Base-by-base conservation (phyloP, 23 tunicate genomes). In the Ciona savignyi region DNA sequence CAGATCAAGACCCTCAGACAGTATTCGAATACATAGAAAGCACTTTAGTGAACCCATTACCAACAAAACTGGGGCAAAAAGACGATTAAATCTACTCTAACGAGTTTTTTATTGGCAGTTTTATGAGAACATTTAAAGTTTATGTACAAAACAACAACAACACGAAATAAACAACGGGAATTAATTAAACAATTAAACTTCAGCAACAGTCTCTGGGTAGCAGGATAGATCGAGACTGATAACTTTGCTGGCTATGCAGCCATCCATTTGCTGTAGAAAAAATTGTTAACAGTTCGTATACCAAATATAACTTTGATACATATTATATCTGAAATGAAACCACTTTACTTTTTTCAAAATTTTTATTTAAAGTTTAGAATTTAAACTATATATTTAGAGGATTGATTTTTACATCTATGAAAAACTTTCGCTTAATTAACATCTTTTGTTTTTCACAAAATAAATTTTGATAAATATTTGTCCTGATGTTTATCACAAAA, bases 1-100 rank as follows among this genome's bases (percentile, higher is more conserved):
- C 98, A 0, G 98, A 93, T 63, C 98, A 93, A 65, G 98, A 93
- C 62, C 88, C 88, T n/a, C 85, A 81, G 70, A 93, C 93, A 0
- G 93, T 93, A 26, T 78, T 93, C 62, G 98, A 93, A 73, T 82
- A 68, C 66, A 65, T 86, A 29, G 98, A 93, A 33, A 74, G 85
- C 62, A 81, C 75, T 29, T 64, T 93, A 0, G 94, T 86, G 26
- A 86, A 93, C 51, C 93, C 93, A 2, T 74, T 93, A 21, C 94
- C 94, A 1, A 81, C 60, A 33, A 77, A 73, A 23, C 81, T 89
- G 0, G 88, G 88, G 19, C 80, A 70, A 66, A 42, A 42, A 42
- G 56, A 42, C 56, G 86, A 81, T 25, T 74, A 74, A 73, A 51
- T 32, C 2, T 33, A 3, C 28, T 63, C 26, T 4, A 9, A 22